These are phyloP conservation scores for Atlantisia rogersi DNA, from an alignment of 2,113 vertebrate genomes.

Conservation along the genomic window DNA sequence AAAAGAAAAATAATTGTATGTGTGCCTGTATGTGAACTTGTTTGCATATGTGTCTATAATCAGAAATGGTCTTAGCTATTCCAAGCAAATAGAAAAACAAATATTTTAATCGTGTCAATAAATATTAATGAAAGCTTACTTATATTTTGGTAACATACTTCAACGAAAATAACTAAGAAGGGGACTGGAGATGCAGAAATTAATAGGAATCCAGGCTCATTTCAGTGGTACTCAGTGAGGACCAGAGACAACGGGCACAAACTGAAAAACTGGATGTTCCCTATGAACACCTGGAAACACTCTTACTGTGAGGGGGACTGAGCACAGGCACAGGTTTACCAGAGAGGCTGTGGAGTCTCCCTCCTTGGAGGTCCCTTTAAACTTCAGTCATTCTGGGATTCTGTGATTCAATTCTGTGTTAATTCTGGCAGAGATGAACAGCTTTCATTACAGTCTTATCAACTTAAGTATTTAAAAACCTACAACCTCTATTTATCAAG, in stretches of 20 bases:
- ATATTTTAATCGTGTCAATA: not conserved
- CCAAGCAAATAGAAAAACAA: not conserved
- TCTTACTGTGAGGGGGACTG: not conserved
- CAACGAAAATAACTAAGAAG: not conserved
- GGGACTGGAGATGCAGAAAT: accelerated
- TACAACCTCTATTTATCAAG: not conserved
- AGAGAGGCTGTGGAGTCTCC: not conserved
- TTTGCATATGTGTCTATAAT: not conserved
- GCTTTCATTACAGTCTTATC: not conserved
- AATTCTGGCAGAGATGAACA: not conserved
- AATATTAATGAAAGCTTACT: not conserved
- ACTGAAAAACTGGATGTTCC: not conserved
- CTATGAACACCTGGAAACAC: not conserved
- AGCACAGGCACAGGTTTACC: not conserved
- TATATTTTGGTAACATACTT: not conserved
- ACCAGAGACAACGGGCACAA: not conserved
- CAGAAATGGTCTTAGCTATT: not conserved
- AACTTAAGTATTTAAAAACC: not conserved
- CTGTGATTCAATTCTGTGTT: not conserved
- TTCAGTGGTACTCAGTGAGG: not conserved
- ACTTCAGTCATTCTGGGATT: not conserved
- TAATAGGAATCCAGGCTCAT: not conserved
- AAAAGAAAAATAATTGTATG: not conserved
- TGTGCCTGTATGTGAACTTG: accelerated
- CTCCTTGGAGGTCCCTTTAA: not conserved